These are phyloP conservation scores for Drosophila infuscata DNA, from an alignment of 2,888 invertebrate genomes.

Conservation along the genomic window DNA sequence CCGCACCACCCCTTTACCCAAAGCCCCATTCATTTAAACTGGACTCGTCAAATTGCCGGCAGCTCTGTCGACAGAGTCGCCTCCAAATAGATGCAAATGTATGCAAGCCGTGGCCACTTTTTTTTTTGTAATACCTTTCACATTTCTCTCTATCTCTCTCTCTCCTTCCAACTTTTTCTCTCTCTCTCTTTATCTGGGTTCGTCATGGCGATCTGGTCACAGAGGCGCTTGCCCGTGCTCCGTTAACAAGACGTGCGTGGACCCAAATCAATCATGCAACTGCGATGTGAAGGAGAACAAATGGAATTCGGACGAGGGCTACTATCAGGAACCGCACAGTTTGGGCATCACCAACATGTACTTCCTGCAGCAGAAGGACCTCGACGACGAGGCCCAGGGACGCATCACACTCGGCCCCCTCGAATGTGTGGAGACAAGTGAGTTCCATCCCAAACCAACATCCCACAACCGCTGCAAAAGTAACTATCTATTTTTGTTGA, in stretches of 20 bases:
- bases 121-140: constrained; percentile 61
- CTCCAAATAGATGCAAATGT: constrained; percentile 72
- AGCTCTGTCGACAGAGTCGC: constrained; percentile 45
- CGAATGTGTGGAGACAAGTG: constrained; percentile 97
- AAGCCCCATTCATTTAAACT: constrained; percentile 30
- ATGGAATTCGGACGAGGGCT: constrained; percentile 96
- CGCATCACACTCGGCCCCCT: constrained; percentile 95
- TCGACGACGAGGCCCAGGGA: constrained; percentile 93
- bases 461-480: neutral
- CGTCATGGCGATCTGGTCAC: constrained; percentile 36
- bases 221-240: constrained; percentile 91
- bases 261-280: constrained; percentile 93
- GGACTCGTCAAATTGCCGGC: constrained; percentile 68
- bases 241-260: constrained; percentile 92
- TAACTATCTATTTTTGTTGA: constrained; percentile 3
- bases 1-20: neutral
- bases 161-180: constrained; percentile 5
- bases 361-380: constrained; percentile 93
- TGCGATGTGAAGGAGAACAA: constrained; percentile 95
- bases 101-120: constrained; percentile 39
- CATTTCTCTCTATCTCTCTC: constrained; percentile 18
- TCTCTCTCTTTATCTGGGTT: neutral
- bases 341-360: constrained; percentile 96
- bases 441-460: constrained; percentile 81
- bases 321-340: constrained; percentile 91